Conservation (phyloP, 2,888 invertebrate species). For the Pseudococcus longispinus region DNA sequence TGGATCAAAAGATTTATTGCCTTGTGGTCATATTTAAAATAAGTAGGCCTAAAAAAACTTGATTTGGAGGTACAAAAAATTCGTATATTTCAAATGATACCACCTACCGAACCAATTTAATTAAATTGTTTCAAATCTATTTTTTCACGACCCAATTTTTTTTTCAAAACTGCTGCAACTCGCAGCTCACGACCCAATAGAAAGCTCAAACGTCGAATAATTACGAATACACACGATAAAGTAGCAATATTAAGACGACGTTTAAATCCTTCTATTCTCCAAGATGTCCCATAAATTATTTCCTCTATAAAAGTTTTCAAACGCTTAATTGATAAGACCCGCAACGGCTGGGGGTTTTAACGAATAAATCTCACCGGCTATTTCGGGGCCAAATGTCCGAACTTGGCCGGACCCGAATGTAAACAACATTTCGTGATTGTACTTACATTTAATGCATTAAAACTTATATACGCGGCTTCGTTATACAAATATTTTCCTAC, state of each 20-base stretch:
- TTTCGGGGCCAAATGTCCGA: constrained; percentile 23
- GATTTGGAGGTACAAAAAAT: too few relatives aligned
- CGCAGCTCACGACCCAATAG: neutral
- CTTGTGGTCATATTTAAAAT: too few relatives aligned
- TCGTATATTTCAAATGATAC: too few relatives aligned
- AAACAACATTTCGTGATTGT: constrained; percentile 56
- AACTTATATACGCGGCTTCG: constrained; percentile 23
- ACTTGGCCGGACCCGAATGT: constrained; percentile 33
- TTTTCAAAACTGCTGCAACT: neutral
- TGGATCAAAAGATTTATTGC: too few relatives aligned
- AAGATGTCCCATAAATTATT: constrained; percentile 37
- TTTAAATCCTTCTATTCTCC: neutral
- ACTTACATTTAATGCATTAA: constrained; percentile 56
- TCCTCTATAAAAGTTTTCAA: neutral
- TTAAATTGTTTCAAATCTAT: too few relatives aligned
- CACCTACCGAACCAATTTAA: too few relatives aligned
- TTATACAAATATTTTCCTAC: constrained; percentile 50
- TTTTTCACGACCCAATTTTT: too few relatives aligned
- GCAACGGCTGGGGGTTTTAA: neutral
- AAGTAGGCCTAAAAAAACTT: too few relatives aligned
- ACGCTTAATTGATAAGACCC: constrained; percentile 42
- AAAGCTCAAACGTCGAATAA: neutral
- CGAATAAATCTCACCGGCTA: constrained; percentile 49
- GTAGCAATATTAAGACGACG: neutral
- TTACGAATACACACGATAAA: neutral